Evolutionary conservation across 2,113 vertebrate genomes (phyloP).

Genomic region (Colaptes auratus): DNA sequence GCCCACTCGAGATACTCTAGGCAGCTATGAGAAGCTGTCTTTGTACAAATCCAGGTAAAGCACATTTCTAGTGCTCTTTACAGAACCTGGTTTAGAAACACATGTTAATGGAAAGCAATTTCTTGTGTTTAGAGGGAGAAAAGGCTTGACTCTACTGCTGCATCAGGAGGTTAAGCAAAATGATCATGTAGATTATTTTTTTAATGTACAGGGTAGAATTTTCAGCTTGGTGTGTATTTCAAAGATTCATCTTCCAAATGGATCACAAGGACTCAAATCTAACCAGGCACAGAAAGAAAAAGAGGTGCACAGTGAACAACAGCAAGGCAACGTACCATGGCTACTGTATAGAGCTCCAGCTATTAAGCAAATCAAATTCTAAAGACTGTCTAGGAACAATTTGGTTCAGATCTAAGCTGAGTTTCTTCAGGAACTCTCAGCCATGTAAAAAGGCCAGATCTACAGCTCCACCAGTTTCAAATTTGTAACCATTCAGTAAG

Average conservation of each 20-base stretch:
- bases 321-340: not conserved
- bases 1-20: not conserved
- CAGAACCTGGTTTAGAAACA: not conserved
- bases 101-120: not conserved
- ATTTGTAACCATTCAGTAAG: not conserved
- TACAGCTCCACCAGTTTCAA: not conserved
- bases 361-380: not conserved
- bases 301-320: not conserved
- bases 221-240: not conserved
- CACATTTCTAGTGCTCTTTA: not conserved
- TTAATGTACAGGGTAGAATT: not conserved
- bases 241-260: slow-evolving; percentile 6
- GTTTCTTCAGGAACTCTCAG: not conserved
- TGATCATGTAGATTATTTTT: not conserved
- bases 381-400: not conserved
- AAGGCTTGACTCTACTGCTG: not conserved
- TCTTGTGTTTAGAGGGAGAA: not conserved
- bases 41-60: not conserved
- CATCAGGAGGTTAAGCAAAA: slow-evolving; percentile 40
- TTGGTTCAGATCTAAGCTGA: not conserved
- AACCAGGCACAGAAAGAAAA: not conserved
- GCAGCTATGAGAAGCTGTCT: not conserved
- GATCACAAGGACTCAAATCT: not conserved
- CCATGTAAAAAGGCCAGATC: not conserved
- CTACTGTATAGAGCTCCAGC: not conserved